A percentile compares a stretch with the other conserved stretches of the same genome.
Evolutionary conservation across 2,888 invertebrate genomes (phyloP).

Genomic region (Diplazon laetatorius): DNA sequence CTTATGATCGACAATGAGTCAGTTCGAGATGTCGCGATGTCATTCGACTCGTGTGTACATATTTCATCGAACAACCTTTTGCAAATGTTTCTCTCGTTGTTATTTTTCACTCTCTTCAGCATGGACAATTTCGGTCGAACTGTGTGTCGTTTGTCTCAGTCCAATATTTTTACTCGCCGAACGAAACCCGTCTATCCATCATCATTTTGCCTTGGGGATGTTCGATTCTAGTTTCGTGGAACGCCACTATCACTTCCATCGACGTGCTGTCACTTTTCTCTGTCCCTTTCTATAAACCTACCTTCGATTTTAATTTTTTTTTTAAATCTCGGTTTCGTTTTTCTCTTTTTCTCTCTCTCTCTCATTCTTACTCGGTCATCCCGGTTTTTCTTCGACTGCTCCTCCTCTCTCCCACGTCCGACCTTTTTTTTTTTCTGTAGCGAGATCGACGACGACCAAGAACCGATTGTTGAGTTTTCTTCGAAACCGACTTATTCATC

Average conservation of each 20-base stretch:
- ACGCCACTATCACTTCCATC: conserved; percentile 39
- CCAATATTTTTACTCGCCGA: conserved; percentile 41
- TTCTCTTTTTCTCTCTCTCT: conserved; percentile 33
- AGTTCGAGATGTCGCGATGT: background rate
- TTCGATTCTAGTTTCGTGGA: conserved; percentile 59
- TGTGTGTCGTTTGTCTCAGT: conserved; percentile 10
- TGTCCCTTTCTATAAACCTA: conserved; percentile 50
- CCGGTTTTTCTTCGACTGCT: conserved; percentile 37
- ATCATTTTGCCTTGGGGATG: conserved; percentile 50
- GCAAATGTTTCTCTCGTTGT: conserved; percentile 48
- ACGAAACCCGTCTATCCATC: conserved; percentile 61
- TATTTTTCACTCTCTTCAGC: background rate
- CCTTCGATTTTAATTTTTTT: no score
- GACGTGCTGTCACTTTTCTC: conserved; percentile 47
- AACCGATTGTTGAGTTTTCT: conserved; percentile 68
- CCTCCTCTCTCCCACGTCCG: conserved; percentile 43
- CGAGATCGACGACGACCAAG: conserved; percentile 58
- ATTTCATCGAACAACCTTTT: conserved; percentile 7
- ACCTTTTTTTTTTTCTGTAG: conserved; percentile 37
- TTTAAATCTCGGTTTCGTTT: conserved; percentile 59
- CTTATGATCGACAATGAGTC: no score
- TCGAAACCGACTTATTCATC: conserved; percentile 20
- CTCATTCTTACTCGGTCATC: conserved; percentile 36
- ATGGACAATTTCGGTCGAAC: conserved; percentile 29
- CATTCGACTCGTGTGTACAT: background rate